Percentiles rank a stretch among this genome's conserved stretches.
Evolutionary conservation across 2,797 vertebrate species (phyloP).

Genomic region (Spea hammondii): DNA sequence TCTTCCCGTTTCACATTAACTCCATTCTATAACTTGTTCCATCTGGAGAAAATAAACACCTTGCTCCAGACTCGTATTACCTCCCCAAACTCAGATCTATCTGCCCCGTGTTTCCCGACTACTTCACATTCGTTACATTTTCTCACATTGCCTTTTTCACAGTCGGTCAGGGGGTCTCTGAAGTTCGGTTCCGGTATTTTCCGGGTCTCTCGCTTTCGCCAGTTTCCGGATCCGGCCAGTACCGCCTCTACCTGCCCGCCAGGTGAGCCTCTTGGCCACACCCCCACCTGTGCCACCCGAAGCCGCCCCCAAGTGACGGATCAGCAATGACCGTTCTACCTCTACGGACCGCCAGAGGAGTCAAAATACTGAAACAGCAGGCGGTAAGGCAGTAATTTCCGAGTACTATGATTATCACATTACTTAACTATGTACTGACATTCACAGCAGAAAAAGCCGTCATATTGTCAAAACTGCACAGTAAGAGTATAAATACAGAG

Average conservation of each 20-base stretch:
- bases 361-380: neutral
- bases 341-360: neutral
- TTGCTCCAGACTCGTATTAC: neutral
- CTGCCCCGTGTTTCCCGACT: neutral
- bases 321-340: neutral
- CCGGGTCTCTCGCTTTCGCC: conserved; percentile 53
- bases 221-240: conserved; percentile 45
- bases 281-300: conserved; percentile 46
- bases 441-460: too few species aligned
- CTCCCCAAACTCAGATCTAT: neutral
- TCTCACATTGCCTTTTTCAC: conserved; percentile 26
- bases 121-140: neutral
- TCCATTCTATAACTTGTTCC: too few species aligned
- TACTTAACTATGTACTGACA: too few species aligned
- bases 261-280: conserved; percentile 62
- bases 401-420: too few species aligned
- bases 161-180: neutral
- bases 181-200: conserved; percentile 67
- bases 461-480: too few species aligned
- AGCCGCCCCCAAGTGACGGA: neutral
- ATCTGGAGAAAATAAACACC: too few species aligned
- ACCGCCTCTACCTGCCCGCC: conserved; percentile 65
- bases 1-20: too few species aligned
- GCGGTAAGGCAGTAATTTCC: too few species aligned
- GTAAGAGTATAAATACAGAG: too few species aligned